phyloP scores from a whole-genome alignment of 2,113 vertebrate genomes.

The Pseudopodoces humilis region DNA sequence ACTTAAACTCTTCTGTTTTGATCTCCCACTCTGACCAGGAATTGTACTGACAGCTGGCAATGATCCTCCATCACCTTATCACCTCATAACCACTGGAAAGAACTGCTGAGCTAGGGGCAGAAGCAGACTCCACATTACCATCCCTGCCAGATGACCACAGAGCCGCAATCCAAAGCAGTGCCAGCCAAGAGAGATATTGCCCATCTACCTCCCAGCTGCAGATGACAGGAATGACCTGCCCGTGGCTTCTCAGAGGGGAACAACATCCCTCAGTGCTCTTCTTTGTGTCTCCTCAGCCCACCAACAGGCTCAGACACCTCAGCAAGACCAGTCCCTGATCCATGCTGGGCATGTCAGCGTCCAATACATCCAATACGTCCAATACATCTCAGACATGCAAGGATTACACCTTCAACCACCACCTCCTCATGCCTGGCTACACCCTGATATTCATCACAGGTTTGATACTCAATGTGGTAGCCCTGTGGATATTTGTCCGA shows the following conservation, averaged over 20 bases:
- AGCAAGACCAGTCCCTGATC: not conserved
- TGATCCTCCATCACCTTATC: not conserved
- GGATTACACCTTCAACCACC: constrained; percentile 62
- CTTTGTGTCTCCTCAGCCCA: not conserved
- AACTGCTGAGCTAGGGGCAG: not conserved
- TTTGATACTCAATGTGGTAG: constrained; percentile 69
- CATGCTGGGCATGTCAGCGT: not conserved
- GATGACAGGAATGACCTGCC: not conserved
- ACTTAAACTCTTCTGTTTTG: not conserved
- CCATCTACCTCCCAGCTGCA: not conserved
- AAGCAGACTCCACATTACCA: not conserved
- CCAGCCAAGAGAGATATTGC: not conserved
- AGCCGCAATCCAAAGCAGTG: not conserved
- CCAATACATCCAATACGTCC: not conserved
- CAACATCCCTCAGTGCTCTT: not conserved
- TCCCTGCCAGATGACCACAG: not conserved
- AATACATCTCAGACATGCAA: constrained; percentile 12
- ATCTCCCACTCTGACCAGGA: constrained; percentile 12
- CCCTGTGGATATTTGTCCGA: constrained; percentile 76
- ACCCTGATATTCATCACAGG: constrained; percentile 69
- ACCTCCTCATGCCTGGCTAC: constrained; percentile 75
- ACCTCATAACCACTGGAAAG: not conserved
- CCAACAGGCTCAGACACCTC: not conserved
- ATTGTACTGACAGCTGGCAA: not conserved
- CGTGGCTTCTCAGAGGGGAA: not conserved